phyloP scores from a whole-genome alignment of 2,888 invertebrate genomes.

The Slavum lentiscoides region DNA sequence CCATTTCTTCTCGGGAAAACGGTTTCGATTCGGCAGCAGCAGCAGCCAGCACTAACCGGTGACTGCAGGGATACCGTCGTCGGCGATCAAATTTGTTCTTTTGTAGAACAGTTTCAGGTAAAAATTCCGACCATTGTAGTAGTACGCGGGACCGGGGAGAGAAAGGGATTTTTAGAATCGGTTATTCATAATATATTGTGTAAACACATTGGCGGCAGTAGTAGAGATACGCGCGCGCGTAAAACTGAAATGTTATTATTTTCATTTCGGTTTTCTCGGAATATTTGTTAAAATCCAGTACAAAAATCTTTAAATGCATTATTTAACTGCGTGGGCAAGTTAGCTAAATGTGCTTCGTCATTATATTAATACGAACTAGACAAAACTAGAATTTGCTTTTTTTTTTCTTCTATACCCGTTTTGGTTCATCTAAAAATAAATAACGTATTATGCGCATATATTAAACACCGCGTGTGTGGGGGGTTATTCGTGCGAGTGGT shows the following conservation, averaged over 20 bases:
- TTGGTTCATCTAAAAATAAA: not conserved
- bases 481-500: not conserved
- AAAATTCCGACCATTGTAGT: not conserved
- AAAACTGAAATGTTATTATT: too few species aligned
- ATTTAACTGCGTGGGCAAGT: too few species aligned
- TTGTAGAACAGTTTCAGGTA: constrained; percentile 25
- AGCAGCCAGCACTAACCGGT: not conserved
- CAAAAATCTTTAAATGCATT: too few species aligned
- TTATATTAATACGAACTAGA: too few species aligned
- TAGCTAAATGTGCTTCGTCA: too few species aligned
- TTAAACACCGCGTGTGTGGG: not conserved
- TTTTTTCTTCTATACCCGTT: not conserved
- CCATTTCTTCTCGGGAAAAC: not conserved
- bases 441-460: not conserved
- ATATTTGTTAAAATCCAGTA: too few species aligned
- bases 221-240: too few species aligned
- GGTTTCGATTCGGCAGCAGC: not conserved
- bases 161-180: not conserved
- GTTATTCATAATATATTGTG: not conserved
- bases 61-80: not conserved
- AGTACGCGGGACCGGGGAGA: not conserved
- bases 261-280: too few species aligned
- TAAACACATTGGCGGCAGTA: not conserved
- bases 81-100: constrained; percentile 20
- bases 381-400: too few species aligned